Evolutionary conservation across 2,888 invertebrate species (phyloP).

Genomic region (Conistra vaccinii): DNA sequence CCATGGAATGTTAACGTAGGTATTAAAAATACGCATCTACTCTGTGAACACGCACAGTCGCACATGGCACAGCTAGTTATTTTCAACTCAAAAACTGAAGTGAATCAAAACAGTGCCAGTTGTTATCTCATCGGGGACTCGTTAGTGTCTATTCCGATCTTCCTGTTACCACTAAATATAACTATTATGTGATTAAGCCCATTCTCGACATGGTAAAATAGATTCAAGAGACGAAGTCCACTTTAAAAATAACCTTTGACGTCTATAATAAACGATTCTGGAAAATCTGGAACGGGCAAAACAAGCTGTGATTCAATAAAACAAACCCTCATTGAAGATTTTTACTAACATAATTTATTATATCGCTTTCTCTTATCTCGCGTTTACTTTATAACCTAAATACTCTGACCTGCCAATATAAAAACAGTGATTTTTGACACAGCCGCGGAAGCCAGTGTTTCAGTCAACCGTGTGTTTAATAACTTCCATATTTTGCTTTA

Average conservation of each 20-base stretch:
- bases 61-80: constrained; percentile 10
- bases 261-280: constrained; percentile 8
- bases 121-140: constrained; percentile 15
- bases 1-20: neutral
- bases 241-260: constrained; percentile 43
- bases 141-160: constrained; percentile 15
- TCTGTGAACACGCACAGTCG: constrained; percentile 1
- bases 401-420: constrained; percentile 18
- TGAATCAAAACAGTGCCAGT: constrained; percentile 29
- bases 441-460: constrained; percentile 32
- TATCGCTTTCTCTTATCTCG: constrained; percentile 12
- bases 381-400: constrained; percentile 10
- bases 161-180: constrained; percentile 24
- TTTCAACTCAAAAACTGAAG: constrained; percentile 28
- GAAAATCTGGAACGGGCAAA: constrained; percentile 27
- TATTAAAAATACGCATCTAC: constrained; percentile 40
- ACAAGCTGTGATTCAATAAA: constrained; percentile 38
- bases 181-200: constrained; percentile 14
- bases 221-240: constrained; percentile 31
- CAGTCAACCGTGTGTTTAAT: constrained; percentile 28
- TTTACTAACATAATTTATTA: neutral
- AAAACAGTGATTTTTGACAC: constrained; percentile 33
- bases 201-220: constrained; percentile 33
- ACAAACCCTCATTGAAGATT: constrained; percentile 35
- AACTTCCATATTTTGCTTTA: constrained; percentile 44